Conservation (phyloP, 2,888 invertebrate species). For the Sialis fuliginosa region DNA sequence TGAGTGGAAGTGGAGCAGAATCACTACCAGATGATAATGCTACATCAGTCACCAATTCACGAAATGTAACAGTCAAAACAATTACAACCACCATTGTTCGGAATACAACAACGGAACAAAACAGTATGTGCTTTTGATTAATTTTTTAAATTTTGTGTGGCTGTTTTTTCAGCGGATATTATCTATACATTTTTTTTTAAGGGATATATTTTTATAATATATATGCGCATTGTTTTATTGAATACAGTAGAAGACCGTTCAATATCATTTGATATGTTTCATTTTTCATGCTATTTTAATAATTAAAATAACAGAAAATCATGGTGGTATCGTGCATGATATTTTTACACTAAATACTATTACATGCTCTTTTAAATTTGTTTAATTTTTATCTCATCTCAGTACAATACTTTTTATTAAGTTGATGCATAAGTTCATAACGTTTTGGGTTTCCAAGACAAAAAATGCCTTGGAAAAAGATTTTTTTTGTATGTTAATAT, state of each 20-base stretch:
- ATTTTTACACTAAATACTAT: no score
- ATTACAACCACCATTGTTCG: slow-evolving; percentile 22
- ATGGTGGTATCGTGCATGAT: no score
- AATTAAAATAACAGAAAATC: no score
- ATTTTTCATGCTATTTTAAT: no score
- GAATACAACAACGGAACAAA: background rate
- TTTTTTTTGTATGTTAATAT: no score
- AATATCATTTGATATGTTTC: no score
- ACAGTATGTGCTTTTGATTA: background rate
- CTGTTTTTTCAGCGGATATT: background rate
- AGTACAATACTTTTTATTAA: no score
- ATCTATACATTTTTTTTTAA: background rate
- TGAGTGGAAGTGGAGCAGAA: slow-evolving; percentile 14
- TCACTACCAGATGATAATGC: slow-evolving; percentile 24
- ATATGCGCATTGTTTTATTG: background rate
- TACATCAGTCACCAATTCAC: slow-evolving; percentile 33
- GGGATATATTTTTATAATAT: background rate
- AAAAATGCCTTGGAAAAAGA: no score
- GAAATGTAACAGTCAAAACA: slow-evolving; percentile 30
- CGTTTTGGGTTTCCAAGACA: no score
- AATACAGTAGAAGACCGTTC: background rate
- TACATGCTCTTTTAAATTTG: no score
- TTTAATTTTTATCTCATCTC: no score
- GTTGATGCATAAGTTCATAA: no score
- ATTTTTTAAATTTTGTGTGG: background rate